Conservation (phyloP, 92 coral and sea anemone species). For the Desmophyllum pertusum region DNA sequence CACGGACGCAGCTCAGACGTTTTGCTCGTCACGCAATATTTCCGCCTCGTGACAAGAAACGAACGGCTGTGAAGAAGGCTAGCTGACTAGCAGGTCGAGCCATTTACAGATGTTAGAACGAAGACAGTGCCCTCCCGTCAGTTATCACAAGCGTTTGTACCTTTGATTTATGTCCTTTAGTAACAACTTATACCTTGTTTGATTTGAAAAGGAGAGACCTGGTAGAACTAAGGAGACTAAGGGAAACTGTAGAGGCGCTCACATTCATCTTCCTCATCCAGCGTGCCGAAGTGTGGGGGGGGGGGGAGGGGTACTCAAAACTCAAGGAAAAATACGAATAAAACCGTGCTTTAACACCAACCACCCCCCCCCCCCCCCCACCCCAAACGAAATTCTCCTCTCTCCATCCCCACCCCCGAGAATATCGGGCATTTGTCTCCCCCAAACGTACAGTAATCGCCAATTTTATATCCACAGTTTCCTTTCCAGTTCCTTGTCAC, state of each 20-base stretch:
- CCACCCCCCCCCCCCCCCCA: no score
- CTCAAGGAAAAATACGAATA: no score
- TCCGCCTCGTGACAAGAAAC: neutral
- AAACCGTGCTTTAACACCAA: neutral
- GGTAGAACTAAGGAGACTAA: conserved; percentile 33
- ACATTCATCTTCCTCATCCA: neutral
- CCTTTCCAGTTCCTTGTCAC: no score
- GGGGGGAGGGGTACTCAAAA: no score
- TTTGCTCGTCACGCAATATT: neutral
- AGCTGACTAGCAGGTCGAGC: neutral
- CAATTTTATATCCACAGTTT: no score
- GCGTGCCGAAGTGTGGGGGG: no score
- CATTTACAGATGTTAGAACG: neutral
- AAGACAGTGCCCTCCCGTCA: neutral
- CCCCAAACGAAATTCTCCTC: no score
- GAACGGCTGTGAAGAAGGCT: neutral
- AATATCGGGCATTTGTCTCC: no score
- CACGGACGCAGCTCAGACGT: neutral
- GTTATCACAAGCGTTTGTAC: neutral
- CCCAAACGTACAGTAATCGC: no score
- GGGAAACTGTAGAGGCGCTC: neutral
- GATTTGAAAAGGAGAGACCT: conserved; percentile 11
- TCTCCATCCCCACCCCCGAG: no score
- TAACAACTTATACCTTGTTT: neutral
- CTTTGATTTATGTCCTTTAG: neutral